Evolutionary conservation across 2,888 invertebrate species (phyloP).

Genomic region (Iphiclides podalirius): DNA sequence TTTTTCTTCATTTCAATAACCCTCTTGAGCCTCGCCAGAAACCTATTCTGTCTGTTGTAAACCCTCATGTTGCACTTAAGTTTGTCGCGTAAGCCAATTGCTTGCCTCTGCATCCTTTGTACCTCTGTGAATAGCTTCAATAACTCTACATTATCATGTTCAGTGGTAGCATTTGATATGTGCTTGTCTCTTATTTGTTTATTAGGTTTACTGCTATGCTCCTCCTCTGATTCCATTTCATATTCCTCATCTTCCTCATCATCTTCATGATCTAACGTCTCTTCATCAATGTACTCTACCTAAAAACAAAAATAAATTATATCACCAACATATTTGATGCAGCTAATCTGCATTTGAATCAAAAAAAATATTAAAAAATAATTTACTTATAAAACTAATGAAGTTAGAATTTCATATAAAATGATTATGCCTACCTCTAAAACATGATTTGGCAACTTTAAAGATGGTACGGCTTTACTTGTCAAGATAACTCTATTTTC

Average conservation of each 20-base stretch:
- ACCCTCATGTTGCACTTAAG: conserved; percentile 58
- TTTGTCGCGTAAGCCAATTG: conserved; percentile 55
- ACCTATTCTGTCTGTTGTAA: conserved; percentile 58
- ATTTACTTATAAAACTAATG: no score
- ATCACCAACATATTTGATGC: no score
- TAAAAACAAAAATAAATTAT: conserved; percentile 31
- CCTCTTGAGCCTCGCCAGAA: conserved; percentile 52
- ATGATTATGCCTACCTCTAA: conserved; percentile 50
- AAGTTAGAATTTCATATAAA: no score
- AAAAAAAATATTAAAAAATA: no score
- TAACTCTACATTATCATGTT: conserved; percentile 45
- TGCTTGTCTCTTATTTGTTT: conserved; percentile 17
- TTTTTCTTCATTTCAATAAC: conserved; percentile 62
- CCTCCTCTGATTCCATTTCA: conserved; percentile 45
- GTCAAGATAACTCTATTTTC: conserved; percentile 56
- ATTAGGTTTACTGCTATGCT: conserved; percentile 16
- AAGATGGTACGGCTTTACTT: conserved; percentile 65
- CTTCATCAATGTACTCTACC: conserved; percentile 75
- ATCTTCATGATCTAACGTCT: conserved; percentile 57
- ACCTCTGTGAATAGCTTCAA: conserved; percentile 66
- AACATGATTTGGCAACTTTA: conserved; percentile 67
- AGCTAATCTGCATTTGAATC: no score
- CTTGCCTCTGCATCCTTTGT: conserved; percentile 63
- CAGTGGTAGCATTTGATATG: conserved; percentile 1
- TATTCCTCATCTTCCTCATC: conserved; percentile 57